phyloP scores from a whole-genome alignment of 2,797 vertebrate species.

The Heliangelus exortis region DNA sequence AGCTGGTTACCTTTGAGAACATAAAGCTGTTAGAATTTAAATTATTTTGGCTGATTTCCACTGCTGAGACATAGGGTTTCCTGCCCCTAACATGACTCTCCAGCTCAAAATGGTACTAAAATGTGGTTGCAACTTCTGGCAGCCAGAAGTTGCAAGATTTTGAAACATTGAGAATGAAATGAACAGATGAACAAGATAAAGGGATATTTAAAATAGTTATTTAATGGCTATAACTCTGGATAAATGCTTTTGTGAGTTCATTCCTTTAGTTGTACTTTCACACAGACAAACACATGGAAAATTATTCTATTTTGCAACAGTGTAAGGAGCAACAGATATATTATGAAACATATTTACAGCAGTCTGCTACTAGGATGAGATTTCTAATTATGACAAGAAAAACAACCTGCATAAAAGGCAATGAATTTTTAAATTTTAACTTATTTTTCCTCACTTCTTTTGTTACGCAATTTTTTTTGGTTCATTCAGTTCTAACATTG shows the following conservation, averaged over 20 bases:
- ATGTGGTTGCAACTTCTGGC: not conserved
- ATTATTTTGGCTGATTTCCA: not conserved
- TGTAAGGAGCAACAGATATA: not conserved
- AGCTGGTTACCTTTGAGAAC: not conserved
- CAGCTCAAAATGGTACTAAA: not conserved
- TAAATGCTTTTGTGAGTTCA: not conserved
- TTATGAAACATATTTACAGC: not conserved
- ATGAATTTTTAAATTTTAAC: not conserved
- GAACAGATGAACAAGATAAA: not conserved
- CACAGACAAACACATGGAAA: not conserved
- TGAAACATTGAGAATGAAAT: not conserved
- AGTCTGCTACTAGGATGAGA: not conserved
- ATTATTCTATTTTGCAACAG: not conserved
- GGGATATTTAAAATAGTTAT: not conserved
- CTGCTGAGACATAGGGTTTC: not conserved
- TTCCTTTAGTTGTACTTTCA: not conserved
- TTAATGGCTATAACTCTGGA: not conserved
- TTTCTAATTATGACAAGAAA: not conserved
- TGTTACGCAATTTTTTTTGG: not conserved
- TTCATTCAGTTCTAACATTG: not conserved
- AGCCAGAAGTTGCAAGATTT: not conserved
- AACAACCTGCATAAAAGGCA: not conserved
- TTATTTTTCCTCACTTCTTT: not conserved
- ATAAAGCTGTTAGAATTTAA: not conserved
- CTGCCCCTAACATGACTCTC: not conserved